A percentile compares a stretch with the other conserved stretches of the same genome.
These are phyloP conservation scores for Clarias batrachus DNA, from an alignment of 2,113 vertebrate genomes.

Conservation along the genomic window DNA sequence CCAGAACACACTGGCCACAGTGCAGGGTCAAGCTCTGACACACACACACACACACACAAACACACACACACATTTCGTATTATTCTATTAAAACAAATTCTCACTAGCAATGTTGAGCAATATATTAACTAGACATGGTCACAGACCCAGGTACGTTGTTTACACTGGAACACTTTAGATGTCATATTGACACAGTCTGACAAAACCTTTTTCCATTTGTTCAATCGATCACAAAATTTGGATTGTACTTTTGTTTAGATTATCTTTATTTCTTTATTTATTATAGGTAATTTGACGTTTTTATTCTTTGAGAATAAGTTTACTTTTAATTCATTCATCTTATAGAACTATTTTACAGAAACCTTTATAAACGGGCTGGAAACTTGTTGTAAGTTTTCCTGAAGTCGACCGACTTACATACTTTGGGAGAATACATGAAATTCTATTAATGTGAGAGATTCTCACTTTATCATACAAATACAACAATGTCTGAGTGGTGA, in stretches of 20 bases:
- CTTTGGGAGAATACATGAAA: not conserved
- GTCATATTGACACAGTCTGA: not conserved
- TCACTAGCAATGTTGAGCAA: not conserved
- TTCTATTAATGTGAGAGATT: not conserved
- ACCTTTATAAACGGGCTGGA: not conserved
- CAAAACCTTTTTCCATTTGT: not conserved
- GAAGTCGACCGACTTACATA: not conserved
- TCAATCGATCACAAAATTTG: not conserved
- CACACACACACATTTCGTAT: conserved; percentile 24
- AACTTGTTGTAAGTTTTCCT: not conserved
- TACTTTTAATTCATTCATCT: not conserved
- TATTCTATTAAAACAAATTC: not conserved
- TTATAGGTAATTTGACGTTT: not conserved
- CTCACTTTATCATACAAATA: not conserved
- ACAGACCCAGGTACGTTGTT: not conserved
- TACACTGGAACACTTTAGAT: not conserved
- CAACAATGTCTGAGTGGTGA: not conserved
- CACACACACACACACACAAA: conserved; percentile 28
- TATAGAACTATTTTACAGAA: not conserved
- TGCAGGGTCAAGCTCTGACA: conserved; percentile 80
- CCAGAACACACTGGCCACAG: conserved; percentile 83
- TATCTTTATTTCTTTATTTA: not conserved
- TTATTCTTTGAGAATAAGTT: not conserved
- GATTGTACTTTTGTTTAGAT: not conserved
- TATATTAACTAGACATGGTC: not conserved